Base-by-base conservation (phyloP, 1,140 invertebrate genomes). In the Drosophila sechellia region DNA sequence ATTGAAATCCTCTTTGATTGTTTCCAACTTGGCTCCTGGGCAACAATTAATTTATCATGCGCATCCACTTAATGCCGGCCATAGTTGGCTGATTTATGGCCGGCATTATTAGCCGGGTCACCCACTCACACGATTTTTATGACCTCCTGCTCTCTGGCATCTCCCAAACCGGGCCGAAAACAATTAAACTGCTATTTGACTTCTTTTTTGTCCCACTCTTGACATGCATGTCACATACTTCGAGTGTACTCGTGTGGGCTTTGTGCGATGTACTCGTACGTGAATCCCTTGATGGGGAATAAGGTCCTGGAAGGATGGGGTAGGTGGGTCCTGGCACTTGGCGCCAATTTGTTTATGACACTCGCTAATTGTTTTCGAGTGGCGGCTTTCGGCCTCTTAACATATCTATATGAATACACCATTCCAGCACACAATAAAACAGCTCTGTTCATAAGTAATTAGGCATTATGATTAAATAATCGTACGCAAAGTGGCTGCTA, bases 31-130 rank as follows among this genome's bases (percentile, higher is more conserved):
- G n/a, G 66, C 66, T 70, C 15, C 66, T 69, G 66, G 58, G 58
- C 61, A 70, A 71, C 79, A 87, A 87, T 87, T 87, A 89, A 87
- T 87, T 80, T 87, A 87, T 89, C 79, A 84, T 87, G 75, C 75
- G 70, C 65, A 70, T 83, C 71, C 80, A 72, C 75, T 86, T 81
- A 86, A 86, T 81, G 79, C 83, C 17, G 75, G 25, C 58, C 84
- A 59, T 79, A 68, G 71, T 79, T 83, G 80, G 71, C 66, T 87
- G 84, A 87, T 87, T 87, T 87, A 87, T 87, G 72, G 73, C 72
- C 59, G 25, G 46, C 72, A 84, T 89, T 87, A 87, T 87, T 87
- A 70, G 84, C 63, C 77, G 37, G 59, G 49, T 25, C 61, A 46
- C 79, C 77, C 64, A 57, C 75, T 53, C 31, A 25, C 15, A 42